Percentiles rank a stretch among this genome's conserved stretches.
Conservation (phyloP, 2,888 invertebrate species). For the Drosophila niveifrons region DNA sequence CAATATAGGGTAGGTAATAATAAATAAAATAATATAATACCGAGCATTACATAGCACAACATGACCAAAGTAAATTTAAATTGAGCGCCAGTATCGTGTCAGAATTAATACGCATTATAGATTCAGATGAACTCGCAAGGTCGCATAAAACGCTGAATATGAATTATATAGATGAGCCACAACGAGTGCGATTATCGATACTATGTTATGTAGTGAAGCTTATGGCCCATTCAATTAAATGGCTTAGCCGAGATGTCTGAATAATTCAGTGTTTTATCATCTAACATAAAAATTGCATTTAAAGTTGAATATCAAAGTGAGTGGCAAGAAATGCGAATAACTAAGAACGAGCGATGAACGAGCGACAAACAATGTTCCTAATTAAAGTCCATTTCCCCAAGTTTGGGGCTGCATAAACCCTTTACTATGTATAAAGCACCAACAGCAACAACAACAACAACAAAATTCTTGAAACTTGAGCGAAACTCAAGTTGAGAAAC, state of each 20-base stretch:
- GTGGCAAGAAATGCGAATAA: conserved; percentile 10
- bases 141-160: neutral
- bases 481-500: conserved; percentile 43
- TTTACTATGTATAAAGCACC: conserved; percentile 18
- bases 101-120: too few species aligned
- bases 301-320: conserved; percentile 45
- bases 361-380: conserved; percentile 33
- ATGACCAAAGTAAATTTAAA: too few species aligned
- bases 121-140: neutral
- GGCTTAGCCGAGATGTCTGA: conserved; percentile 31
- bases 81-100: too few species aligned
- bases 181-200: neutral
- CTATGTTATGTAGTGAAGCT: neutral
- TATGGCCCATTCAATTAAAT: conserved; percentile 33
- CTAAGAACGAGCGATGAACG: neutral
- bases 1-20: too few species aligned
- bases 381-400: conserved; percentile 50
- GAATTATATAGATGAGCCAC: neutral
- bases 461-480: conserved; percentile 25
- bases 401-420: conserved; percentile 22
- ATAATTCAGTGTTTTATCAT: conserved; percentile 59
- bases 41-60: too few species aligned
- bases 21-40: too few species aligned
- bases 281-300: conserved; percentile 61
- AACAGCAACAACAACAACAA: conserved; percentile 10